Evolutionary conservation across 2,888 invertebrate species (phyloP).

Genomic region (Craniophora ligustri): DNA sequence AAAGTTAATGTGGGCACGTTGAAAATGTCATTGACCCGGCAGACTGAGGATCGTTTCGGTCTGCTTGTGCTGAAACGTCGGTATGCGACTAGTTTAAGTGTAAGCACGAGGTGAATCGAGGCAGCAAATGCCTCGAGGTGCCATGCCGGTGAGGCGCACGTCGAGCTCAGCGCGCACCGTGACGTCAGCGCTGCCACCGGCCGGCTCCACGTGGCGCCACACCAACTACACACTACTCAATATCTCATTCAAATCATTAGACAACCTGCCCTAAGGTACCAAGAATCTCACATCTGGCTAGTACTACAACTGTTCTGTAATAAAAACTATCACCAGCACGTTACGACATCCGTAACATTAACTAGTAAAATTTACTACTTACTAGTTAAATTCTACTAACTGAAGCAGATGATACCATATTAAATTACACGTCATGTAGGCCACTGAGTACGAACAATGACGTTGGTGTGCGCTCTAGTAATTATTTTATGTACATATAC

Average conservation of each 20-base stretch:
- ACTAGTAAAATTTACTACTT: conserved; percentile 8
- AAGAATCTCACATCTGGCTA: neutral
- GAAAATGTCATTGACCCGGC: conserved; percentile 79
- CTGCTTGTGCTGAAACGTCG: conserved; percentile 79
- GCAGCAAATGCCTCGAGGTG: conserved; percentile 50
- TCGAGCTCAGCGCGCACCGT: conserved; percentile 40
- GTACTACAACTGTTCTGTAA: neutral
- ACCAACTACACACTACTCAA: conserved; percentile 78
- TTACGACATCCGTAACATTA: conserved; percentile 16
- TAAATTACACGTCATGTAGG: conserved; percentile 62
- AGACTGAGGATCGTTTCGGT: conserved; percentile 75
- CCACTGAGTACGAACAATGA: conserved; percentile 60
- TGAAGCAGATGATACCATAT: conserved; percentile 44
- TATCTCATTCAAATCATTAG: conserved; percentile 33
- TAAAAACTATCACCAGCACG: neutral
- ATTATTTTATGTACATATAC: conserved; percentile 64
- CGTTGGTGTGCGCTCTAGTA: conserved; percentile 60
- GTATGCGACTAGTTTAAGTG: conserved; percentile 79
- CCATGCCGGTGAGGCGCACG: conserved; percentile 48
- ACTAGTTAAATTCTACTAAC: conserved; percentile 19
- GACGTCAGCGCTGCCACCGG: conserved; percentile 71
- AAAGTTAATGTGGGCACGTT: conserved; percentile 62
- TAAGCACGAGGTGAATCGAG: conserved; percentile 62
- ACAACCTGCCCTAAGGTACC: conserved; percentile 9
- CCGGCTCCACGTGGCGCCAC: conserved; percentile 75